Percentiles rank a stretch among this genome's conserved stretches.
phyloP scores from a whole-genome alignment of 1,140 invertebrate genomes.

The Delia radicum region DNA sequence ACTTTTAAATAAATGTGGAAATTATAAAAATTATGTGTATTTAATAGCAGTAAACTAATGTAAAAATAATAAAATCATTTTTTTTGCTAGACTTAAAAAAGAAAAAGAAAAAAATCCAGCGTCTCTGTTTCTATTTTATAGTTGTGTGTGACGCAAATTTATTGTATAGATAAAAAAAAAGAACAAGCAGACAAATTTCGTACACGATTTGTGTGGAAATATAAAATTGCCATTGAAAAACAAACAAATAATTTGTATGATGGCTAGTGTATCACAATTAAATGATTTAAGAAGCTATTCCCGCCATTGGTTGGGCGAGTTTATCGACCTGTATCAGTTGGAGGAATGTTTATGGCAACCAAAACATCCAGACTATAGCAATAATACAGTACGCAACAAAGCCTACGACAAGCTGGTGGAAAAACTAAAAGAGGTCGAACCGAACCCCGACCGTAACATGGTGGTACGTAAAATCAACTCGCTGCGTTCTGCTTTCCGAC shows the following conservation, averaged over 20 bases:
- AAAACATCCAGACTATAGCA: conserved; percentile 53
- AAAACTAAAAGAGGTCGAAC: conserved; percentile 52
- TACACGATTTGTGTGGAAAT: not conserved
- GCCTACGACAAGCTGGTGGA: conserved; percentile 51
- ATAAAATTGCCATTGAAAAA: not conserved
- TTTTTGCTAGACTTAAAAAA: not conserved
- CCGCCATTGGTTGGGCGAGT: conserved; percentile 52
- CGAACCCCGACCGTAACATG: conserved; percentile 51
- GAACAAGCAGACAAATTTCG: not conserved
- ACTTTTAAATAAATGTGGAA: not conserved
- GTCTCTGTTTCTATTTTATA: not conserved
- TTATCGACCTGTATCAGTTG: conserved; percentile 52
- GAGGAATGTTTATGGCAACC: conserved; percentile 55
- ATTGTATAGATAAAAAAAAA: not conserved
- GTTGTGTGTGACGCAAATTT: not conserved
- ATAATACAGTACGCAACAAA: conserved; percentile 43
- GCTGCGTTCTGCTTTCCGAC: conserved; percentile 45
- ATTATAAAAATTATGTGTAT: not conserved
- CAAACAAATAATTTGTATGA: conserved; percentile 5
- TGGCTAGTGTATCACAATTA: conserved; percentile 35
- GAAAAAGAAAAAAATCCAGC: not conserved
- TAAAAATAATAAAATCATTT: not conserved
- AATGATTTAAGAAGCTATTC: conserved; percentile 50
- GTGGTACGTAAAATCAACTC: conserved; percentile 53
- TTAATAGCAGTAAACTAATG: not conserved